Evolutionary conservation across 2,888 invertebrate genomes (phyloP).

Genomic region (Chalcis sispes): DNA sequence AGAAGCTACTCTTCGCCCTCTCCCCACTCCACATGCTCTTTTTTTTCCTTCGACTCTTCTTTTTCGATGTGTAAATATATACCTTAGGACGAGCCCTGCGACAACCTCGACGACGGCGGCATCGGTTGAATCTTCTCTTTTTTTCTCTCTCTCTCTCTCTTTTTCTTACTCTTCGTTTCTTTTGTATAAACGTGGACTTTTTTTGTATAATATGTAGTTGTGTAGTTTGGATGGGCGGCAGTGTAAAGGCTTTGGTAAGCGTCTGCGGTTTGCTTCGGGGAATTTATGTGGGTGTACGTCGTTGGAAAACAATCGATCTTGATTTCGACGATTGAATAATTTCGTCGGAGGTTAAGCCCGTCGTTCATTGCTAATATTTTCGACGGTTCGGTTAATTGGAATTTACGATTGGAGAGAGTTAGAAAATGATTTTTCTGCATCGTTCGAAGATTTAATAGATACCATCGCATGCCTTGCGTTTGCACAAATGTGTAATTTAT

Average conservation of each 20-base stretch:
- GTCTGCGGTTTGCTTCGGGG: slow-evolving; percentile 31
- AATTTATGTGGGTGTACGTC: slow-evolving; percentile 29
- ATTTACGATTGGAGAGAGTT: slow-evolving; percentile 45
- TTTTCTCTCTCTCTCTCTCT: neutral
- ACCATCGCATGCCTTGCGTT: neutral
- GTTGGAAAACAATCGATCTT: slow-evolving; percentile 50
- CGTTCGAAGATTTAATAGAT: no score
- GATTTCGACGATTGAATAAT: slow-evolving; percentile 44
- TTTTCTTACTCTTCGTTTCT: neutral
- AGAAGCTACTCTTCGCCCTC: slow-evolving; percentile 16
- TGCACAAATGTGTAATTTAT: slow-evolving; percentile 30
- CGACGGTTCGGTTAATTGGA: slow-evolving; percentile 44
- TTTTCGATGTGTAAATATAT: slow-evolving; percentile 43
- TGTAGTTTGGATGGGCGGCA: neutral
- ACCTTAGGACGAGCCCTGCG: no score
- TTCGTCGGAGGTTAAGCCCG: neutral
- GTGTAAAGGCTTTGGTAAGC: slow-evolving; percentile 26
- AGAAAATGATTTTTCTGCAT: slow-evolving; percentile 14
- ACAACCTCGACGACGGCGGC: slow-evolving; percentile 16
- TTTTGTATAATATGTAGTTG: neutral
- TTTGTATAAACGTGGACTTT: neutral
- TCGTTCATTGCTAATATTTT: slow-evolving; percentile 27
- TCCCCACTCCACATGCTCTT: slow-evolving; percentile 36
- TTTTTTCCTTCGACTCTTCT: slow-evolving; percentile 16
- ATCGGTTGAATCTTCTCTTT: slow-evolving; percentile 2